phyloP scores from a whole-genome alignment of 2,888 invertebrate genomes.

The Ischnura elegans region DNA sequence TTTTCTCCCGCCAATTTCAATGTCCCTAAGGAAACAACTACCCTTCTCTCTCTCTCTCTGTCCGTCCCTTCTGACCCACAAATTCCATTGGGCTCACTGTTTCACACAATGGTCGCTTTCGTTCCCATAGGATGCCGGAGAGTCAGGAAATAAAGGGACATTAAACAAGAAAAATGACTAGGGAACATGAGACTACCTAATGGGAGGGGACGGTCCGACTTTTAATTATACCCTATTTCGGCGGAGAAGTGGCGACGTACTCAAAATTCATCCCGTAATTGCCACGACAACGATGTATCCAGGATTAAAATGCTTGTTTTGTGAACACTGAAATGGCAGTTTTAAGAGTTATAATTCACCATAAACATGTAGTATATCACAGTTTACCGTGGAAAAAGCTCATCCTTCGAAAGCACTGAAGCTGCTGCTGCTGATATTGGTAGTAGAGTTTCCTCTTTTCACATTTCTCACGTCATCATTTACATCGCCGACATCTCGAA shows the following conservation, averaged over 20 bases:
- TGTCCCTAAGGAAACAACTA: no score
- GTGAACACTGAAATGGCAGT: neutral
- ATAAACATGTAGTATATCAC: neutral
- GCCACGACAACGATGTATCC: neutral
- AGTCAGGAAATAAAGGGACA: neutral
- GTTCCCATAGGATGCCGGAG: neutral
- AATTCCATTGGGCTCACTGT: neutral
- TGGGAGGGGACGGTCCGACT: neutral
- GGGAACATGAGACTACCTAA: neutral
- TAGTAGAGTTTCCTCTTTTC: no score
- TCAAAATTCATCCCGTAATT: neutral
- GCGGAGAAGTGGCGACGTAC: neutral
- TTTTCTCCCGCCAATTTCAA: neutral
- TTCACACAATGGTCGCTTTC: neutral
- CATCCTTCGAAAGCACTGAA: neutral
- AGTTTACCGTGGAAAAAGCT: neutral
- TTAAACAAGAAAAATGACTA: neutral
- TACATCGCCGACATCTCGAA: no score
- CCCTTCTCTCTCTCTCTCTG: neutral
- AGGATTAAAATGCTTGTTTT: neutral
- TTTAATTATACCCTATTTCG: neutral
- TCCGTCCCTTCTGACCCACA: neutral
- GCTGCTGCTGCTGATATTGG: no score
- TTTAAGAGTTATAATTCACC: neutral
- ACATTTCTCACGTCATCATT: no score